phyloP scores from a whole-genome alignment of 2,113 vertebrate genomes.

The Indicator maculatus region DNA sequence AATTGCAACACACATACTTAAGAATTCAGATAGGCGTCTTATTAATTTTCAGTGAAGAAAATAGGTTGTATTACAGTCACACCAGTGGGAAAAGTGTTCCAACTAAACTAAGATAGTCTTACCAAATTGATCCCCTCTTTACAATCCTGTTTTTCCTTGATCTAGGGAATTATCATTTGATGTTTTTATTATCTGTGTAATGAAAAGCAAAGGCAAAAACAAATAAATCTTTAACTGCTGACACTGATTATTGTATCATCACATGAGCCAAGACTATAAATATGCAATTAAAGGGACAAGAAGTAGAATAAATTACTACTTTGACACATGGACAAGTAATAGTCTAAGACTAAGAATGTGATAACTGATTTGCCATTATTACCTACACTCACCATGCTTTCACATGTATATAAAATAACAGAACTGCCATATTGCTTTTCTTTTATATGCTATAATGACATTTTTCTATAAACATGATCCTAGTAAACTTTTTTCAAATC shows the following conservation, averaged over 20 bases:
- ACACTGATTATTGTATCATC: not conserved
- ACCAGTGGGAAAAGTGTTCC: not conserved
- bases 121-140: constrained; percentile 63
- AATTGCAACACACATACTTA: not conserved
- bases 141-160: constrained; percentile 63
- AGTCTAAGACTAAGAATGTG: not conserved
- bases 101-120: constrained; percentile 59
- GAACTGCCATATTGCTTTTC: not conserved
- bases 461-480: not conserved
- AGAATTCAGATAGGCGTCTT: not conserved
- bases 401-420: not conserved
- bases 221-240: constrained; percentile 30
- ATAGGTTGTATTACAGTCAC: not conserved
- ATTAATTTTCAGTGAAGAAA: not conserved
- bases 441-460: not conserved
- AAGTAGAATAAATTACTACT: not conserved
- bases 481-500: not conserved
- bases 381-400: not conserved
- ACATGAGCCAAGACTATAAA: not conserved
- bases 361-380: not conserved
- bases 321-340: not conserved
- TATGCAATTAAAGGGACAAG: not conserved
- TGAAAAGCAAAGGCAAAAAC: constrained; percentile 60
- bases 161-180: constrained; percentile 57
- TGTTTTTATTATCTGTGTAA: constrained; percentile 57